Evolutionary conservation across 2,888 invertebrate genomes (phyloP), one percentile per base, ranked within the genome.

Genomic region (Oxycera nigricornis): DNA sequence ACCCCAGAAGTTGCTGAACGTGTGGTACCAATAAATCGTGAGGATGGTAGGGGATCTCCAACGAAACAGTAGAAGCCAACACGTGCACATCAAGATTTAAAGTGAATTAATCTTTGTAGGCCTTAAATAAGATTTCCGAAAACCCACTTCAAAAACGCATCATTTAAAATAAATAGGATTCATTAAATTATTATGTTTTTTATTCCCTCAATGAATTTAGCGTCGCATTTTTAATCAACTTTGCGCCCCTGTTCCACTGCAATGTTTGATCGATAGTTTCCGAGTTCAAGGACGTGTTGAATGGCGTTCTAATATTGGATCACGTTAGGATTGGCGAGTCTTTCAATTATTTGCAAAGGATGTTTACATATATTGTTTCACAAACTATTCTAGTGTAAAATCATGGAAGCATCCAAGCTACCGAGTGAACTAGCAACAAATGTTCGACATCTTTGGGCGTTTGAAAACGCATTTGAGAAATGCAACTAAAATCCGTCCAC

Each of bases 1-100:
- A 55, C 31, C 55, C 70, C 70, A 2, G 70, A 70, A 70, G 55
- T 70, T 35, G 20, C 55, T 1, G 70, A 70, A 22, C 17, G 70
- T 31, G 31, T 46, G 4, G 70, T 70, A n/a, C 55, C 70, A 1
- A 52, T 70, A 30, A 20, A 67, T 22, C 67, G 46, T 3, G 24
- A 2, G 24, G 26, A 14, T n/a, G 17, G 11, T 14, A 3, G 6
- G 14, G 17, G 46, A 3, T 7, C 14, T 35, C 35, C 6, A 35
- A 35, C 6, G 35, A 35, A 35, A 35, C 6, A 7, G 35, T 35
- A 35, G 35, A 35, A n/a, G n/a, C n/a, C n/a, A n/a, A n/a, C n/a
- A n/a, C 6, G 35, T 35, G 11, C 4, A 46, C 3, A 3, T 46
- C 3, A 46, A 46, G 14, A 11, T 46, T 7, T 7, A 46, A 46